Percentiles rank a stretch among this genome's conserved stretches.
phyloP scores from a whole-genome alignment of 2,797 vertebrate genomes.

The Forpus xanthops region DNA sequence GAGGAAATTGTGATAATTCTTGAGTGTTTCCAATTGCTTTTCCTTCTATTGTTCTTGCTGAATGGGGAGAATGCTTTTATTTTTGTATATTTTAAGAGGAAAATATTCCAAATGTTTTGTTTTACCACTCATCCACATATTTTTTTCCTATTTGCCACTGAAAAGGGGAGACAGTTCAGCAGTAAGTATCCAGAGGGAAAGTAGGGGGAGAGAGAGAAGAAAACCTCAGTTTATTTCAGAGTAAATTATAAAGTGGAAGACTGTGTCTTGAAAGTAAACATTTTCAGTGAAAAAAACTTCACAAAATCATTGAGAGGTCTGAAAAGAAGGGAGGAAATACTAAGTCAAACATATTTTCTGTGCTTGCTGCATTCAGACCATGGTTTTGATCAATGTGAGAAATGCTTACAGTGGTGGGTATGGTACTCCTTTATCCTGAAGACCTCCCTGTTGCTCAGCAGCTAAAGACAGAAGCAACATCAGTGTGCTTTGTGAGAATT shows the following conservation, averaged over 20 bases:
- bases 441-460: neutral
- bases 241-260: neutral
- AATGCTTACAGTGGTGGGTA: neutral
- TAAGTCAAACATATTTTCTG: rapidly evolving
- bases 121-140: neutral
- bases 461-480: neutral
- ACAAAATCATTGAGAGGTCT: neutral
- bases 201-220: neutral
- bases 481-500: rapidly evolving
- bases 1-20: constrained; percentile 48
- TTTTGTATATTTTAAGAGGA: neutral
- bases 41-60: constrained; percentile 35
- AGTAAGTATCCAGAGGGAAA: neutral
- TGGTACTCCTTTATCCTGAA: neutral
- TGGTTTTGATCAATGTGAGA: neutral
- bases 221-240: neutral
- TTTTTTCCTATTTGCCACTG: neutral
- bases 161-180: neutral
- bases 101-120: neutral
- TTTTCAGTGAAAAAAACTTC: neutral
- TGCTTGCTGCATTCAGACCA: rapidly evolving
- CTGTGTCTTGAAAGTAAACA: neutral
- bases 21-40: constrained; percentile 17
- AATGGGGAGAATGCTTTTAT: neutral
- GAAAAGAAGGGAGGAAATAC: neutral